Percentiles rank a stretch among this genome's conserved stretches.
Conservation (phyloP, 1,140 invertebrate species). For the Muscidifurax raptorellus region DNA sequence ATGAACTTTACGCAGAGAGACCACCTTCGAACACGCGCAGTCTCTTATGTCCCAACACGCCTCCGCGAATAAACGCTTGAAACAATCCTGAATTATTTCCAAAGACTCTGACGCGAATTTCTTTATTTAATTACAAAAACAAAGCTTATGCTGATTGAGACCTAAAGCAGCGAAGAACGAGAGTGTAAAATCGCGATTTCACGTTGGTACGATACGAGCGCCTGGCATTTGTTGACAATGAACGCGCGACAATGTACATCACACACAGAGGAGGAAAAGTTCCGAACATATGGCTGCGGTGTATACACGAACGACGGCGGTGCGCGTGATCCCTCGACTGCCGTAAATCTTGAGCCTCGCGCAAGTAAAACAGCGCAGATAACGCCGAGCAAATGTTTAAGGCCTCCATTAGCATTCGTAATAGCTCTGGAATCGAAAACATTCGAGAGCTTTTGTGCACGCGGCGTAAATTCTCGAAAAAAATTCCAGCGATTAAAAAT, state of each 20-base stretch:
- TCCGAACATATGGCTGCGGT: neutral
- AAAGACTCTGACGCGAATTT: too few species aligned
- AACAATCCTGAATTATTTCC: constrained; percentile 27
- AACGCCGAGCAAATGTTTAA: constrained; percentile 37
- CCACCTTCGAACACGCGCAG: constrained; percentile 7
- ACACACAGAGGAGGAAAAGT: constrained; percentile 12
- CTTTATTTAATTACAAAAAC: neutral
- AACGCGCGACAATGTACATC: neutral
- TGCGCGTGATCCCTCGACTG: constrained; percentile 28
- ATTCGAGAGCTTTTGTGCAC: neutral
- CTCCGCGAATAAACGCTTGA: neutral
- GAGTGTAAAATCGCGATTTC: constrained; percentile 23
- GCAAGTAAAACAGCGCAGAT: constrained; percentile 25
- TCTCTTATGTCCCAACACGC: neutral
- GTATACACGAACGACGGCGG: neutral
- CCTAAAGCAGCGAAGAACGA: neutral
- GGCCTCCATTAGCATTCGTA: constrained; percentile 23
- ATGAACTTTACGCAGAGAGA: neutral
- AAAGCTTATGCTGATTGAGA: neutral
- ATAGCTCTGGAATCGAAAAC: neutral
- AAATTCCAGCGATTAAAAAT: neutral
- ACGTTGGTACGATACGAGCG: neutral
- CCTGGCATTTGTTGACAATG: constrained; percentile 34
- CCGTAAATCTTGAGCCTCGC: constrained; percentile 29
- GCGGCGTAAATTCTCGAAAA: neutral